Conservation (phyloP, 2,797 vertebrate species). For the Sarcophilus harrisii region DNA sequence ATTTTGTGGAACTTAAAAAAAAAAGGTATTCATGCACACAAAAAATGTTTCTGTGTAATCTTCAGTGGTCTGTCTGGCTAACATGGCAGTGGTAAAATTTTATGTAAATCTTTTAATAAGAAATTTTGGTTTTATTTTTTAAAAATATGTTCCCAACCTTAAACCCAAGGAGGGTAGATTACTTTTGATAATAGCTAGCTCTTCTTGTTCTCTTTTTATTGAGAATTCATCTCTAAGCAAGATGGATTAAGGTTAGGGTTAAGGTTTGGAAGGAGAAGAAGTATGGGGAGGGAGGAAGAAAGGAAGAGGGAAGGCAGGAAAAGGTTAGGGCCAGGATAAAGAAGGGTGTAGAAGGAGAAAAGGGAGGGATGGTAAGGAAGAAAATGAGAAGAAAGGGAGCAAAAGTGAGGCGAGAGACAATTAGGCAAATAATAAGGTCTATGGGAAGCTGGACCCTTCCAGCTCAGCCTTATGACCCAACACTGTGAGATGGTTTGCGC, state of each 20-base stretch:
- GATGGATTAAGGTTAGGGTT: background rate
- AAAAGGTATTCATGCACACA: conserved; percentile 25
- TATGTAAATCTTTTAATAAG: conserved; percentile 79
- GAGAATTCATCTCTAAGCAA: background rate
- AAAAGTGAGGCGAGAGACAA: too few species aligned
- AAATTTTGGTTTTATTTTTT: conserved; percentile 76
- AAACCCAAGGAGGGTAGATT: conserved; percentile 36
- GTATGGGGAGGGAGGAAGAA: background rate
- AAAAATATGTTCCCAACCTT: conserved; percentile 72
- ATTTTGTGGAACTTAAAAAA: conserved; percentile 77
- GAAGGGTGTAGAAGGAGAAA: too few species aligned
- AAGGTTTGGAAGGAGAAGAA: background rate
- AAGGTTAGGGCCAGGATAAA: background rate
- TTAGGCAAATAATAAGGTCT: background rate
- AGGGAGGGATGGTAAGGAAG: too few species aligned
- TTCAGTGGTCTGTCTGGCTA: conserved; percentile 82
- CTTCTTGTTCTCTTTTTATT: background rate
- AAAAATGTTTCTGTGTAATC: conserved; percentile 69
- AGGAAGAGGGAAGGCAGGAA: background rate
- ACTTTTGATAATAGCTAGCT: background rate
- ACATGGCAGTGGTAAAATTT: conserved; percentile 80
- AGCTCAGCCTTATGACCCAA: too few species aligned
- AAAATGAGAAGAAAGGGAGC: too few species aligned
- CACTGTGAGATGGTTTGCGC: too few species aligned
- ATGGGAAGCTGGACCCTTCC: background rate